These are phyloP conservation scores for Galaxea fascicularis DNA, from an alignment of 92 coral and sea anemone species.

Conservation along the genomic window DNA sequence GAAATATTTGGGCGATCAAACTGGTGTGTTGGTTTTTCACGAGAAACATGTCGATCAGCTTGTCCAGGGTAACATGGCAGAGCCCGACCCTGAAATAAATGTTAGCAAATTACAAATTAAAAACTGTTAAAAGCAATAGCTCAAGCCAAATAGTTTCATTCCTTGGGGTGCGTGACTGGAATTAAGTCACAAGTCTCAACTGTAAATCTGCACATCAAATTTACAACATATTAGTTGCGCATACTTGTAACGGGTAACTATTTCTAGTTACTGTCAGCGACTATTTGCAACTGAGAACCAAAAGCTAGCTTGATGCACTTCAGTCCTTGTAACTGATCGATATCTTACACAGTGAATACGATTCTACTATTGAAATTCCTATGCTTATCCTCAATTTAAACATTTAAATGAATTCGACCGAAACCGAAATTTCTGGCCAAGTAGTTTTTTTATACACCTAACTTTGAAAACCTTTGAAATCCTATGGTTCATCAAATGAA, in stretches of 20 bases:
- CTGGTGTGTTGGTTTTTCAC: not conserved
- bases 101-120: not conserved
- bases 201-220: not conserved
- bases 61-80: constrained; percentile 14
- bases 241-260: not conserved
- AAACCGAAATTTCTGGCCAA: not conserved
- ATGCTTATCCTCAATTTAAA: not conserved
- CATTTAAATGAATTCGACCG: not conserved
- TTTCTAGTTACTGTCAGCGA: not conserved
- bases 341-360: not conserved
- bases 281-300: not conserved
- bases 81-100: not conserved
- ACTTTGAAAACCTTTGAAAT: not conserved
- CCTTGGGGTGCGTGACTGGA: not conserved
- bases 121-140: not conserved
- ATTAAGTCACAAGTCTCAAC: not conserved
- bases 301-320: not conserved
- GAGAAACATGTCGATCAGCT: not conserved
- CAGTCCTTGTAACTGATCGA: not conserved
- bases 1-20: constrained; percentile 42
- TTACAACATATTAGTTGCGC: not conserved
- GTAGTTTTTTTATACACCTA: not conserved
- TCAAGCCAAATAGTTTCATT: not conserved
- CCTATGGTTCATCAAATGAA: not conserved
- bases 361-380: not conserved